These are phyloP conservation scores for Apoderus coryli DNA, from an alignment of 2,888 invertebrate species.

Conservation along the genomic window DNA sequence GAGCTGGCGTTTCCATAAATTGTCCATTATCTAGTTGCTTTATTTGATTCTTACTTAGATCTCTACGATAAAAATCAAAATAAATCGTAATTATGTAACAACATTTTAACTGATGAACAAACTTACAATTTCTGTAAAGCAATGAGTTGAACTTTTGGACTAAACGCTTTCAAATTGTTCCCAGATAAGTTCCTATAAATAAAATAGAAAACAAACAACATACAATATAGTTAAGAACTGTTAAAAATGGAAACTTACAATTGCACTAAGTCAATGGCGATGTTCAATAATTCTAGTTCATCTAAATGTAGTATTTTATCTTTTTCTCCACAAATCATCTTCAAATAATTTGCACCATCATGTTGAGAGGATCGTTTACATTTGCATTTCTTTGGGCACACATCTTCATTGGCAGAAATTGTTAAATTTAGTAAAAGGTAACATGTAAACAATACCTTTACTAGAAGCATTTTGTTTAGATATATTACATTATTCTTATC, in stretches of 20 bases:
- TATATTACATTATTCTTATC: too few relatives aligned
- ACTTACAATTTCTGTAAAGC: conserved; percentile 59
- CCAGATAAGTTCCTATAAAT: conserved; percentile 47
- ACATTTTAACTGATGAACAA: conserved; percentile 10
- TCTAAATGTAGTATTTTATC: conserved; percentile 44
- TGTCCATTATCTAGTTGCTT: conserved; percentile 56
- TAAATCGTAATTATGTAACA: background rate
- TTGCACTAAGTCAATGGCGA: conserved; percentile 46
- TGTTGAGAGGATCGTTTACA: conserved; percentile 38
- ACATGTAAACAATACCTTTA: too few relatives aligned
- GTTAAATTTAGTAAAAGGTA: too few relatives aligned
- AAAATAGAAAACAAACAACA: conserved; percentile 16
- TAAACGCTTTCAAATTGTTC: conserved; percentile 44
- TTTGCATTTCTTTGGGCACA: conserved; percentile 33
- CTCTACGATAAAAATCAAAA: conserved; percentile 38
- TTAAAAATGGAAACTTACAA: conserved; percentile 51
- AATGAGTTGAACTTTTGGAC: conserved; percentile 47
- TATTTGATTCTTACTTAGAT: conserved; percentile 69
- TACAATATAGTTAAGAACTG: conserved; percentile 3
- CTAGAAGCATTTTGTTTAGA: too few relatives aligned
- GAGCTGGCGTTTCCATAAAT: conserved; percentile 55
- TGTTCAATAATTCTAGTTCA: conserved; percentile 45
- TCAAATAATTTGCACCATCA: conserved; percentile 40
- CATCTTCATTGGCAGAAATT: conserved; percentile 13
- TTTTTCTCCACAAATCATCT: conserved; percentile 46